A percentile compares a stretch with the other conserved stretches of the same genome.
Conservation (phyloP, 2,113 vertebrate genomes). For the Pitta sordida region DNA sequence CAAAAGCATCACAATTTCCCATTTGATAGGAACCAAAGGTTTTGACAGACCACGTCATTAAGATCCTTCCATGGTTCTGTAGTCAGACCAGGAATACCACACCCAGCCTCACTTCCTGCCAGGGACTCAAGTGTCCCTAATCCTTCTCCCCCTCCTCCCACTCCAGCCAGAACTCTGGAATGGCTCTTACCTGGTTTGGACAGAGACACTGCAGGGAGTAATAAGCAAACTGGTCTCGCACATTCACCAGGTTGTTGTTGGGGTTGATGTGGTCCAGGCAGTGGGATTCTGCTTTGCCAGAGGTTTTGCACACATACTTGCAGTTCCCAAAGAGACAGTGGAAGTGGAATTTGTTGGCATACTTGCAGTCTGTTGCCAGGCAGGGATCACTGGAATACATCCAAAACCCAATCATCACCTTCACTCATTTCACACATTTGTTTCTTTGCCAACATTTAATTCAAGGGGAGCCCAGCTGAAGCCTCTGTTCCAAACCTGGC, state of each 20-base stretch:
- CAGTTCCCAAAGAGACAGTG: conserved; percentile 99
- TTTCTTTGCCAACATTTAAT: conserved; percentile 52
- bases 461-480: conserved; percentile 38
- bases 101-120: not conserved
- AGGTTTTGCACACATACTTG: conserved; percentile 99
- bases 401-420: conserved; percentile 59
- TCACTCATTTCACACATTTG: conserved; percentile 41
- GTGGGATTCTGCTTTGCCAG: conserved; percentile 97
- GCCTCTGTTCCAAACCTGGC: conserved; percentile 8
- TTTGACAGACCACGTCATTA: not conserved
- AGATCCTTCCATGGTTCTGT: not conserved
- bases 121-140: not conserved
- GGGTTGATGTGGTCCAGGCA: conserved; percentile 99
- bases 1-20: not conserved
- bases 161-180: not conserved
- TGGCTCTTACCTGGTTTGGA: conserved; percentile 91
- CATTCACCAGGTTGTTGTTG: conserved; percentile 94
- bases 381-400: conserved; percentile 88
- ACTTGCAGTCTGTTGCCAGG: conserved; percentile 97
- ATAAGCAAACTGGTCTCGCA: conserved; percentile 97
- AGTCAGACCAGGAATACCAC: not conserved
- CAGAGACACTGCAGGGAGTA: conserved; percentile 98
- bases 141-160: not conserved
- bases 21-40: not conserved
- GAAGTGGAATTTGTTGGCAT: conserved; percentile 99